Percentiles rank a stretch among this genome's conserved stretches.
phyloP scores from a whole-genome alignment of 2,113 vertebrate genomes.

The Scalopus aquaticus region DNA sequence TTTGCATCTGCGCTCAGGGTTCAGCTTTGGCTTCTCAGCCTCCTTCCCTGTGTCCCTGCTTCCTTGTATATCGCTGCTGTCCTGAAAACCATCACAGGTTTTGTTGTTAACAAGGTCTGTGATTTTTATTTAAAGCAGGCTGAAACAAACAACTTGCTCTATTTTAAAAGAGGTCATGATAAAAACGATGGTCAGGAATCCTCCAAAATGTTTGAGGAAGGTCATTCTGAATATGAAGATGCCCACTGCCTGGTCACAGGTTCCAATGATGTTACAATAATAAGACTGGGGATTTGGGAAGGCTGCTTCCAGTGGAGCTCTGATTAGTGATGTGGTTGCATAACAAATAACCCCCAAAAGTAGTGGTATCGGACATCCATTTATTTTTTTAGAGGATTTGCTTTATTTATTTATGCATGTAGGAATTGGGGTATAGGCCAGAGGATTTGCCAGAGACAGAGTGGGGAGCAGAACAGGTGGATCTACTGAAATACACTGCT shows the following conservation, averaged over 20 bases:
- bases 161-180: not conserved
- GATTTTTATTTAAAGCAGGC: not conserved
- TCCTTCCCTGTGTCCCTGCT: rapidly evolving
- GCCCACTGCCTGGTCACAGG: not conserved
- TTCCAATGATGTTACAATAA: not conserved
- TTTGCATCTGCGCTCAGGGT: not conserved
- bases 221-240: not conserved
- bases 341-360: not conserved
- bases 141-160: not conserved
- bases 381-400: not conserved
- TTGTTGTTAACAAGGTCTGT: not conserved
- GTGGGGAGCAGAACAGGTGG: too few relatives aligned
- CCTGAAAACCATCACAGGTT: not conserved
- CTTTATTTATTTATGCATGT: too few relatives aligned
- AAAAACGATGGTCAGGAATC: not conserved
- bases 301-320: not conserved
- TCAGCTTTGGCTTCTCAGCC: not conserved
- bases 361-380: not conserved
- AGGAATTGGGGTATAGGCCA: too few relatives aligned
- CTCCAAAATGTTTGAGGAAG: not conserved
- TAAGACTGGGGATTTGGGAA: not conserved
- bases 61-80: rapidly evolving
- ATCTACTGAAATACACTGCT: too few relatives aligned
- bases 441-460: too few relatives aligned
- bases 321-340: not conserved